Evolutionary conservation across 35 echinoderm and acorn worm species (phyloP), one percentile per base, ranked within the genome.

Genomic region (Nesometra sesokonis): DNA sequence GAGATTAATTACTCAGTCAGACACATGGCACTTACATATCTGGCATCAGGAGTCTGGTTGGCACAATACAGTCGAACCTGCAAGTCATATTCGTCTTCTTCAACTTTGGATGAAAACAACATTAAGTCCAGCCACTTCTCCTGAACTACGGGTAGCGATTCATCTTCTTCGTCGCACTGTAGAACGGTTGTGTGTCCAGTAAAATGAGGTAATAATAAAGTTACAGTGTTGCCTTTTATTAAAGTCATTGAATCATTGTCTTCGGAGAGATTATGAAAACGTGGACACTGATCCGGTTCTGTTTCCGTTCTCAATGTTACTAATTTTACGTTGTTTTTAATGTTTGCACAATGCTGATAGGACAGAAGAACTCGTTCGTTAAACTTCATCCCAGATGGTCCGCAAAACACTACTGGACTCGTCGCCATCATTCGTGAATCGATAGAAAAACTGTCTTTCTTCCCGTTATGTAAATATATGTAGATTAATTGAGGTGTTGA

Each of bases 291-390:
- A 37, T 39, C 81, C 0, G 32, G 33, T 23, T 83, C 81, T 7
- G 33, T 39, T 35, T 83, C 36, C 0, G 33, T 37, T 0, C 34
- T 19, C 32, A 83, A 11, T 9, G 35, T 38, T 27, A 37, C 30
- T 11, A 83, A 35, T 13, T 37, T 17, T 0, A 39, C 35, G n/a
- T 39, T 38, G 17, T 38, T 83, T 39, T 5, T 38, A 35, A 36
- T 37, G 35, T 83, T 38, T 37, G 81, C 81, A 83, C 81, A 83
- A 38, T 83, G 81, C 38, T 83, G 81, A 83, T 83, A 83, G 11
- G 81, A 83, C 32, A 83, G 32, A 23, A 83, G 7, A 13, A 83
- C 81, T 39, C 81, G 3, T 37, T 83, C 34, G 32, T 83, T 13
- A 39, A 83, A 83, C 33, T 38, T 39, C 81, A 83, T 30, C 8